Evolutionary conservation across 1,140 invertebrate species (phyloP).

Genomic region (Lordiphosa collinella): DNA sequence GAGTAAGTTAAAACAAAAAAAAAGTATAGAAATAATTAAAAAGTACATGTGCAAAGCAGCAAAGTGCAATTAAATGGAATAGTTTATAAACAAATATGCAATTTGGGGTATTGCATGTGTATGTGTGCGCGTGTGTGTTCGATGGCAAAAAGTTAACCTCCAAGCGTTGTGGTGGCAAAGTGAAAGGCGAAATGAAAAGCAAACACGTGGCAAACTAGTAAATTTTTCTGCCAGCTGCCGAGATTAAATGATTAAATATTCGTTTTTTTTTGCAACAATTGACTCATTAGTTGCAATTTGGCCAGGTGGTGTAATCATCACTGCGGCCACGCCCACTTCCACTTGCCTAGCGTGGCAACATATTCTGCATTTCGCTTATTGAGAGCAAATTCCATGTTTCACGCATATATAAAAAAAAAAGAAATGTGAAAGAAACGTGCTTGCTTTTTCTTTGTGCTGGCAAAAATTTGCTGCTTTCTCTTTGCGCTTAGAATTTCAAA

Average conservation of each 20-base stretch:
- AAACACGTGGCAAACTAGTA: constrained; percentile 61
- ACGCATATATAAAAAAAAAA: neutral
- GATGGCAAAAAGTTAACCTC: constrained; percentile 42
- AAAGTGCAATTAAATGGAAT: constrained; percentile 25
- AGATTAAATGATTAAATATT: constrained; percentile 10
- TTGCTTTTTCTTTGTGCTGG: constrained; percentile 24
- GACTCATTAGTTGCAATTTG: constrained; percentile 11
- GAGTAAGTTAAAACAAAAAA: constrained; percentile 66
- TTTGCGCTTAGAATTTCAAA: constrained; percentile 56
- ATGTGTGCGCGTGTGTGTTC: constrained; percentile 29
- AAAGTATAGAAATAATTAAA: constrained; percentile 25
- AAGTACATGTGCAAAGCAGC: constrained; percentile 35
- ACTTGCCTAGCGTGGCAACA: constrained; percentile 5
- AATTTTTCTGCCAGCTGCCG: constrained; percentile 4
- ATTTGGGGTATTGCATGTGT: constrained; percentile 27
- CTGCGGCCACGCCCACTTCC: constrained; percentile 50
- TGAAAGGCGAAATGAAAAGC: constrained; percentile 55
- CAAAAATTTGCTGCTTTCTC: constrained; percentile 37
- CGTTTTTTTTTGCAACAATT: constrained; percentile 1
- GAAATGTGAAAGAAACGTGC: constrained; percentile 32
- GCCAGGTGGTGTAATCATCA: constrained; percentile 55
- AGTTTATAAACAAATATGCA: constrained; percentile 66
- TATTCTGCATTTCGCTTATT: neutral
- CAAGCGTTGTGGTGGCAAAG: constrained; percentile 25
- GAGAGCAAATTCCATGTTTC: neutral